phyloP scores from a whole-genome alignment of 2,113 vertebrate genomes.

The Upupa epops region DNA sequence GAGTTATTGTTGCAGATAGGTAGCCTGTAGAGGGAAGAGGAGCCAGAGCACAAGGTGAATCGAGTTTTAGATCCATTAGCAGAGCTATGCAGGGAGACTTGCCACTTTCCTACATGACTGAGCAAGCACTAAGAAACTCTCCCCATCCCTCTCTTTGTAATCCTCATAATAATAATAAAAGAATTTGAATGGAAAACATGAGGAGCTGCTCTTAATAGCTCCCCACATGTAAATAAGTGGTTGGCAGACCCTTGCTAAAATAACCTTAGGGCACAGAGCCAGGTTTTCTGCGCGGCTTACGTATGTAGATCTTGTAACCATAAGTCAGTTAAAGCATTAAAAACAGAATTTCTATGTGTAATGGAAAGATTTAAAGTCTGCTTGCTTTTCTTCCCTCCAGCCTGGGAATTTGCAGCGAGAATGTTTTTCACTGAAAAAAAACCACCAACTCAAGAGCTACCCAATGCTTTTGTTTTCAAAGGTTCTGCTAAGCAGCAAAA shows the following conservation, averaged over 20 bases:
- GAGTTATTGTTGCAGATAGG: background rate
- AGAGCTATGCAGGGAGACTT: background rate
- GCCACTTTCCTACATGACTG: background rate
- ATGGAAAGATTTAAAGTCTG: slow-evolving; percentile 73
- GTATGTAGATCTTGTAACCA: slow-evolving; percentile 60
- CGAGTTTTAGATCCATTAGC: background rate
- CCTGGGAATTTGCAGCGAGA: slow-evolving; percentile 64
- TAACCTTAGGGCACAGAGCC: slow-evolving; percentile 63
- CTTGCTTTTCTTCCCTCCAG: slow-evolving; percentile 57
- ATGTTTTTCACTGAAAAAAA: slow-evolving; percentile 37
- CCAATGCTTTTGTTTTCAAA: background rate
- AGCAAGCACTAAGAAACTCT: slow-evolving; percentile 29
- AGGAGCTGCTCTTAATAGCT: slow-evolving; percentile 68
- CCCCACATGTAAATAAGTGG: slow-evolving; percentile 47
- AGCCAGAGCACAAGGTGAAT: background rate
- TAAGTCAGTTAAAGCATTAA: slow-evolving; percentile 65
- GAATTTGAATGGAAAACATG: slow-evolving; percentile 67
- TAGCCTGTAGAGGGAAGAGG: background rate
- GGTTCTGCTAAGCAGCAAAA: slow-evolving; percentile 29
- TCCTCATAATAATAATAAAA: background rate
- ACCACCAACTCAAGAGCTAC: background rate
- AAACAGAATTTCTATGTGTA: slow-evolving; percentile 69
- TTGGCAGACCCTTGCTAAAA: slow-evolving; percentile 69
- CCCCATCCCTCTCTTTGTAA: background rate
- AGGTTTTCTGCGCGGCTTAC: slow-evolving; percentile 59